Base-by-base conservation (phyloP, 2,888 invertebrate species). In the Ceraclea dissimilis region DNA sequence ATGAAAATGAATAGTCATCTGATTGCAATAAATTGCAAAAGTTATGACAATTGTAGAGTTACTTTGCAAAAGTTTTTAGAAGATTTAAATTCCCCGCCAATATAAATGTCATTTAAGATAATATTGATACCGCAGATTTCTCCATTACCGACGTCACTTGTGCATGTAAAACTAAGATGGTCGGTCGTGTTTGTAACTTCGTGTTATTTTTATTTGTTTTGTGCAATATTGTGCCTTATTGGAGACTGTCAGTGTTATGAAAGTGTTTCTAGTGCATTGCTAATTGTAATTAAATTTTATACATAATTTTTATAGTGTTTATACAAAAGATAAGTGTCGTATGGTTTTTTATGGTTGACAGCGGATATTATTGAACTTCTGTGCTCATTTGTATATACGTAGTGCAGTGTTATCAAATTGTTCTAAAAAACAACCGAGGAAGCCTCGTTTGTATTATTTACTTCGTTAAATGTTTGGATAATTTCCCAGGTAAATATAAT, bases 91-190 rank as follows among this genome's bases (percentile, higher is more conserved):
- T 8, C 13, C n/a, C 39, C 39, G 39, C 39, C 13, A n/a, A 39
- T 39, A 39, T 8, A 8, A 39, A 39, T 39, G 39, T 39, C 39
- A 39, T 39, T 13, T 39, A 4, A 39, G 13, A n/a, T n/a, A 13
- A 39, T n/a, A 39, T 5, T 8, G 16, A 13, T 8, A 8, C 4
- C 34, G 20, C 17, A 31, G 31, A 21, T 49, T 49, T 44, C 52
- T 57, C 8, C 10, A 44, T 49, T 44, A 54, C 44, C 52, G 49
- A 44, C 49, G 13, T 19, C 8, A 33, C 33, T 26, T 16, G 52
- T 49, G 46, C 49, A 57, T 49, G 52, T 33, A 52, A 57, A 57
- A 48, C 52, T 43, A 57, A 57, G 49, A 57, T 57, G 57, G 57
- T 52, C 44, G 57, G 57, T 57, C 49, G 57, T 57, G 52, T 48